Evolutionary conservation across 2,888 invertebrate species (phyloP).

Genomic region (Biston stratarius): DNA sequence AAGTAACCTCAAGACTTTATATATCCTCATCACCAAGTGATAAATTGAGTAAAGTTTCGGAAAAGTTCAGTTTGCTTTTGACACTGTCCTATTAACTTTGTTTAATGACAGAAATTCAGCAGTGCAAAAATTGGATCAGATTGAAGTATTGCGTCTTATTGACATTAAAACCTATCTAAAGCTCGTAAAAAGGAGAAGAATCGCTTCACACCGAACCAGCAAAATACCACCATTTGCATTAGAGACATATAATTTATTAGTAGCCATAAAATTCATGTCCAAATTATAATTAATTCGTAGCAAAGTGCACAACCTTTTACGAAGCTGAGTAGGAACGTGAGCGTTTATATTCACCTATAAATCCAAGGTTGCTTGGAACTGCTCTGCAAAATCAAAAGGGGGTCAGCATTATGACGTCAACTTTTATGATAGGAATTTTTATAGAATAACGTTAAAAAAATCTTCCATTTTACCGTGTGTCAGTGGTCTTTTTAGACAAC

Average conservation of each 20-base stretch:
- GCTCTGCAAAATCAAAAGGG: background rate
- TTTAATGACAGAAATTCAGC: too few relatives aligned
- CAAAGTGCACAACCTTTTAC: slow-evolving; percentile 17
- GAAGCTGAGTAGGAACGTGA: slow-evolving; percentile 11
- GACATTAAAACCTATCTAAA: slow-evolving; percentile 13
- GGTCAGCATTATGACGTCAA: too few relatives aligned
- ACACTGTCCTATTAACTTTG: too few relatives aligned
- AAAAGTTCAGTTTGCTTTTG: too few relatives aligned
- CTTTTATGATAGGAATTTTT: too few relatives aligned
- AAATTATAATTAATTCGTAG: slow-evolving; percentile 13
- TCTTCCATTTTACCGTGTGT: too few relatives aligned
- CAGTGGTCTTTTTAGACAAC: too few relatives aligned
- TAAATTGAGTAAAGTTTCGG: too few relatives aligned
- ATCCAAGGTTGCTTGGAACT: background rate
- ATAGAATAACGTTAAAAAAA: too few relatives aligned
- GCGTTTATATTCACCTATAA: background rate
- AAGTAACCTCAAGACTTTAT: too few relatives aligned
- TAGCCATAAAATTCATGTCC: slow-evolving; percentile 17
- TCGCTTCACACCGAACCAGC: background rate
- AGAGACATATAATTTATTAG: slow-evolving; percentile 16
- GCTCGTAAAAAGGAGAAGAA: background rate
- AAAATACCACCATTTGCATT: slow-evolving; percentile 18
- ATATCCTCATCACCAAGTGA: too few relatives aligned
- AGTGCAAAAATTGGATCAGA: too few relatives aligned
- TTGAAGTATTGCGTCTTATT: background rate